Evolutionary conservation across 1,140 invertebrate genomes (phyloP).

Genomic region (Zaprionus taronus): DNA sequence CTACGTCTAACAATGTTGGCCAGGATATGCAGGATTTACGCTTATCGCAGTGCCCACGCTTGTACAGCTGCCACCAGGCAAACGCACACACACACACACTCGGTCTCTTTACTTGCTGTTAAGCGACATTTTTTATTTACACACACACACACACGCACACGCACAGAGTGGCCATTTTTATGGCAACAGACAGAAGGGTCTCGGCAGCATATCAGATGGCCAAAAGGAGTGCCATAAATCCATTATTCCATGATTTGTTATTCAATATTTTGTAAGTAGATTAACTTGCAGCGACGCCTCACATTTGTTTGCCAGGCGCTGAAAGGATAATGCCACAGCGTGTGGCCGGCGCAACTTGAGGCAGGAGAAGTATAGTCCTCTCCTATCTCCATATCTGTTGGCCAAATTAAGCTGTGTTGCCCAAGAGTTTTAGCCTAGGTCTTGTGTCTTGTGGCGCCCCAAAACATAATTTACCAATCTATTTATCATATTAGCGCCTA

Average conservation of each 20-base stretch:
- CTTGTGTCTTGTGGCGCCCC: constrained; percentile 14
- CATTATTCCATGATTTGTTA: constrained; percentile 84
- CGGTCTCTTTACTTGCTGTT: constrained; percentile 34
- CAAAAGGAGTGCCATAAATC: constrained; percentile 75
- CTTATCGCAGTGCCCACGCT: constrained; percentile 61
- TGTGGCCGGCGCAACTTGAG: constrained; percentile 10
- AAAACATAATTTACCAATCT: constrained; percentile 81
- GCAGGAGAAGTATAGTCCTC: no score
- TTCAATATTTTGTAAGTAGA: constrained; percentile 84
- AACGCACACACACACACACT: neutral
- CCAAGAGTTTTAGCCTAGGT: constrained; percentile 12
- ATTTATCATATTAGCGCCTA: constrained; percentile 80
- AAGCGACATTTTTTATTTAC: constrained; percentile 75
- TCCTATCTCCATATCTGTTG: constrained; percentile 26
- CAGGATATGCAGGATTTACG: constrained; percentile 77
- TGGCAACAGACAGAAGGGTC: constrained; percentile 51
- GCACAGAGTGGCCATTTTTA: constrained; percentile 21
- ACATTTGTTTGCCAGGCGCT: constrained; percentile 72
- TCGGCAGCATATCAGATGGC: constrained; percentile 72
- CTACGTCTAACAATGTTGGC: constrained; percentile 60
- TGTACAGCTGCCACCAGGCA: constrained; percentile 37
- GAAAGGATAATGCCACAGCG: constrained; percentile 68
- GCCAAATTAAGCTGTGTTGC: constrained; percentile 58
- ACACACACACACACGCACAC: constrained; percentile 23
- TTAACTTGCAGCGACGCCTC: constrained; percentile 72